These are phyloP conservation scores for Microcebus ravelobensis DNA, from an alignment of 2,113 vertebrate species.

Conservation along the genomic window DNA sequence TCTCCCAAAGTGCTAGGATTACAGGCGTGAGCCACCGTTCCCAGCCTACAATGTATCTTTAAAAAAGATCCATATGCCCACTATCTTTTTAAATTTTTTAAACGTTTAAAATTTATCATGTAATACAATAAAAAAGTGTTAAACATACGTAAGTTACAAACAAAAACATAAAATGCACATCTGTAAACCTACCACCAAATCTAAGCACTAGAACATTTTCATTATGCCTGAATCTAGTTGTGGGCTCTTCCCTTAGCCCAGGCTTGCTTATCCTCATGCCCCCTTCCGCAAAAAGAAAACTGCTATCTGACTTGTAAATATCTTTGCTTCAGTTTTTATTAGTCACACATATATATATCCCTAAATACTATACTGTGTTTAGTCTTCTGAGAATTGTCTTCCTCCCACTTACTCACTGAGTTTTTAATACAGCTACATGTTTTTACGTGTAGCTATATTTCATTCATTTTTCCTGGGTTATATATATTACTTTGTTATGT, in stretches of 20 bases:
- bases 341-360: neutral
- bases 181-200: neutral
- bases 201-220: neutral
- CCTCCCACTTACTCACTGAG: accelerated
- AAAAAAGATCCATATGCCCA: neutral
- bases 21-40: neutral
- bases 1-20: neutral
- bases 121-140: neutral
- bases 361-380: neutral
- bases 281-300: neutral
- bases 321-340: neutral
- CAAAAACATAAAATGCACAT: conserved; percentile 13
- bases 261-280: neutral
- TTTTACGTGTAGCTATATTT: neutral
- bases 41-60: neutral
- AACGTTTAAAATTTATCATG: neutral
- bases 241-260: neutral
- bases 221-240: neutral
- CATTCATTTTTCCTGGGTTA: neutral
- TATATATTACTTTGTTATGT: neutral
- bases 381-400: neutral
- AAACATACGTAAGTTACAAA: neutral
- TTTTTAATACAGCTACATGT: neutral
- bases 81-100: neutral
- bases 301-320: neutral